A percentile compares a stretch with the other conserved stretches of the same genome.
Evolutionary conservation across 2,888 invertebrate genomes (phyloP).

Genomic region (Apodemia mormo): DNA sequence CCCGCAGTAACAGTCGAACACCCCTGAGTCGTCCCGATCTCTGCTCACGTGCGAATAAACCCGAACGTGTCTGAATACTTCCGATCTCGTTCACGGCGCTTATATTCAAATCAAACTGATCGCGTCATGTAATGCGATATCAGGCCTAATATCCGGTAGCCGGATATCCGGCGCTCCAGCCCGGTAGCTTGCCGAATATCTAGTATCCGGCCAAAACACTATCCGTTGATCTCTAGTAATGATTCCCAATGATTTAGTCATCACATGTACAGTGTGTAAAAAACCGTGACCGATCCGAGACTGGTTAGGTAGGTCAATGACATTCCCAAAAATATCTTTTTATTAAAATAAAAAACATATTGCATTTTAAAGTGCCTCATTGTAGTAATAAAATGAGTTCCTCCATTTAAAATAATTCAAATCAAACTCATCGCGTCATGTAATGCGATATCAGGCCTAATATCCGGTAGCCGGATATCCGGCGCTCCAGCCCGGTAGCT

Average conservation of each 20-base stretch:
- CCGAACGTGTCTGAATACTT: conserved; percentile 13
- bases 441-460: conserved; percentile 25
- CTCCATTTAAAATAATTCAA: too few relatives aligned
- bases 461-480: conserved; percentile 30
- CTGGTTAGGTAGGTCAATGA: too few relatives aligned
- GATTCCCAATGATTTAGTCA: too few relatives aligned
- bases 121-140: conserved; percentile 22
- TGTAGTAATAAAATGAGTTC: too few relatives aligned
- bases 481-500: conserved; percentile 27
- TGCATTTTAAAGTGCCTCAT: too few relatives aligned
- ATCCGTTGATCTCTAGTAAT: too few relatives aligned
- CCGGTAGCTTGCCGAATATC: conserved; percentile 27
- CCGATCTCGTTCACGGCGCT: conserved; percentile 25
- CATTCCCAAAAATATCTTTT: too few relatives aligned
- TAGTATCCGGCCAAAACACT: conserved; percentile 23
- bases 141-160: conserved; percentile 27
- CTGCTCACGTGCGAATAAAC: not conserved
- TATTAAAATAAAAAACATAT: too few relatives aligned
- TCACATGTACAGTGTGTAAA: too few relatives aligned
- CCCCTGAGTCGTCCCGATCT: conserved; percentile 1
- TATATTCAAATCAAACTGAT: conserved; percentile 26
- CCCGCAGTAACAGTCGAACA: conserved; percentile 12
- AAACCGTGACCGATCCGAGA: too few relatives aligned
- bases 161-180: conserved; percentile 31
- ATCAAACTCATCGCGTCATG: conserved; percentile 22